These are phyloP conservation scores for Actinopyga echinites DNA, from an alignment of 53 echinoderm and acorn worm species.

Conservation along the genomic window DNA sequence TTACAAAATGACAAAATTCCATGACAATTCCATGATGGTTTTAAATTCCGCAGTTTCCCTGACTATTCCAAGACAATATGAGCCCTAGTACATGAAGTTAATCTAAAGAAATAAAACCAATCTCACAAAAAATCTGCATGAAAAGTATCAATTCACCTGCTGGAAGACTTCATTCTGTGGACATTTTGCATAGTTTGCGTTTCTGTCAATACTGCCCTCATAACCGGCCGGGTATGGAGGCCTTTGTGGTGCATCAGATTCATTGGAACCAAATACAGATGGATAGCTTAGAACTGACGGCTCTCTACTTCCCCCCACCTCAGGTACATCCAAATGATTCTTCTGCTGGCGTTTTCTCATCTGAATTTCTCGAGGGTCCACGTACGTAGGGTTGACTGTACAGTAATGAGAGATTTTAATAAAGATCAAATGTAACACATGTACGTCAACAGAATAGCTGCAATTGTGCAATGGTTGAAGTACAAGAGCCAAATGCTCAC, in stretches of 20 bases:
- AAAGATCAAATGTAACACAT: no score
- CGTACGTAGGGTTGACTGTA: slow-evolving; percentile 22
- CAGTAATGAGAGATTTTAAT: no score
- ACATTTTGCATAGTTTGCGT: slow-evolving; percentile 20
- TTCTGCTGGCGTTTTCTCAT: slow-evolving; percentile 16
- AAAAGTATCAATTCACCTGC: neutral
- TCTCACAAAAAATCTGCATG: no score
- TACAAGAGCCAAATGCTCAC: no score
- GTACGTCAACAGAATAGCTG: no score
- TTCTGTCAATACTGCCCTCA: neutral
- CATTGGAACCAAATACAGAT: slow-evolving; percentile 27
- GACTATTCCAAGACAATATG: no score
- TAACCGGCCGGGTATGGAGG: slow-evolving; percentile 18
- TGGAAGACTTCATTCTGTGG: slow-evolving; percentile 25
- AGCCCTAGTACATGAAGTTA: no score
- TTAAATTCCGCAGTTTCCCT: no score
- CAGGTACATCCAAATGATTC: neutral
- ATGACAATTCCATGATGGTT: no score
- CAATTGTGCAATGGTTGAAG: neutral
- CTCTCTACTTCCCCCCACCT: neutral
- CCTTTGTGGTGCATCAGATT: slow-evolving; percentile 13
- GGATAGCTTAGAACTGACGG: slow-evolving; percentile 22
- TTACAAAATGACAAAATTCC: no score
- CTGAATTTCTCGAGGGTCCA: slow-evolving; percentile 39
- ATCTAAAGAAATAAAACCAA: no score